phyloP scores from a whole-genome alignment of 2,888 invertebrate genomes.

The Subacronicta megacephala region DNA sequence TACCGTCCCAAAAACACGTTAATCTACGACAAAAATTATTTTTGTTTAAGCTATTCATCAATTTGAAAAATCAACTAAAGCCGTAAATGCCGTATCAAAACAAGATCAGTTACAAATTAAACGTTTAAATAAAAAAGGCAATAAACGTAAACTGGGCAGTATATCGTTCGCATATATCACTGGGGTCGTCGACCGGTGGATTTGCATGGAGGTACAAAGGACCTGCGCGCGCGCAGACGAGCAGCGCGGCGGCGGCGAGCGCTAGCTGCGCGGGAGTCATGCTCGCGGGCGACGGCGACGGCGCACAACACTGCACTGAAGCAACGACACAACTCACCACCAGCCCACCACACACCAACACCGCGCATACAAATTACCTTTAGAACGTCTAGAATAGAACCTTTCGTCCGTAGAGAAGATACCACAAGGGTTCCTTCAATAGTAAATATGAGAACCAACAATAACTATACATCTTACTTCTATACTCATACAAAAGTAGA shows the following conservation, averaged over 20 bases:
- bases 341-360: constrained; percentile 10
- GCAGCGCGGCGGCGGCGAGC: constrained; percentile 63
- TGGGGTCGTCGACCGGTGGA: constrained; percentile 81
- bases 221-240: constrained; percentile 68
- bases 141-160: constrained; percentile 56
- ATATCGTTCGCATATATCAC: constrained; percentile 72
- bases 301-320: constrained; percentile 62
- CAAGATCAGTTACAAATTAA: constrained; percentile 24
- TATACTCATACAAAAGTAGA: too few species aligned
- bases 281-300: constrained; percentile 58
- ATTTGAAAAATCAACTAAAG: constrained; percentile 16
- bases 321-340: constrained; percentile 4
- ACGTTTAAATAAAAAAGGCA: constrained; percentile 35
- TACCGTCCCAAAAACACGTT: constrained; percentile 21
- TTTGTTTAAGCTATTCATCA: constrained; percentile 12
- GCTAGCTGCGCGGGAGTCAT: constrained; percentile 60
- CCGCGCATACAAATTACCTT: constrained; percentile 17
- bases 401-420: not conserved
- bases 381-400: constrained; percentile 30
- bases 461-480: too few species aligned
- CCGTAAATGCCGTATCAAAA: constrained; percentile 8
- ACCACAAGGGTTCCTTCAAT: not conserved
- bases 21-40: constrained; percentile 8
- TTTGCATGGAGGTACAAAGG: constrained; percentile 70
- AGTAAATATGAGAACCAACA: too few species aligned